Percentiles rank a stretch among this genome's conserved stretches.
Conservation (phyloP, 2,888 invertebrate genomes). For the Erynnis tages region DNA sequence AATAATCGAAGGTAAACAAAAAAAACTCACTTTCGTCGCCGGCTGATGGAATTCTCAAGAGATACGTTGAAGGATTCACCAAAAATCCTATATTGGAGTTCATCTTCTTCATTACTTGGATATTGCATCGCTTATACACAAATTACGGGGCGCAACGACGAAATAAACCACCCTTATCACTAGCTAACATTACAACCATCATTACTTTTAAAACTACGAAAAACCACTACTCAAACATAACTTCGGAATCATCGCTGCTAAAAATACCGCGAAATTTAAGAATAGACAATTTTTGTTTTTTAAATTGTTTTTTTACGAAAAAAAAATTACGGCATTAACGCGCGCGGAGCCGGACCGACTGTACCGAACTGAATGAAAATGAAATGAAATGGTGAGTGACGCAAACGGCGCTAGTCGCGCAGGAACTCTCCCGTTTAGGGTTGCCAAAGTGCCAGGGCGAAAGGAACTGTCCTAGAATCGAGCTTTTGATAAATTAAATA, state of each 20-base stretch:
- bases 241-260: conserved; percentile 28
- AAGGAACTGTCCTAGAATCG: too few relatives aligned
- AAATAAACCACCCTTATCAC: conserved; percentile 69
- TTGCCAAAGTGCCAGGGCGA: too few relatives aligned
- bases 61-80: conserved; percentile 74
- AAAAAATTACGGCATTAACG: conserved; percentile 58
- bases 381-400: neutral
- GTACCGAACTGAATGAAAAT: conserved; percentile 35
- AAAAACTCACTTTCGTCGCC: conserved; percentile 66
- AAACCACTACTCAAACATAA: conserved; percentile 28
- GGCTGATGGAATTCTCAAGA: conserved; percentile 50
- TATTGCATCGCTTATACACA: conserved; percentile 77
- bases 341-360: conserved; percentile 68
- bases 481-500: too few relatives aligned
- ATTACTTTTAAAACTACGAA: conserved; percentile 40
- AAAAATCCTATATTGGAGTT: conserved; percentile 79
- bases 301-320: conserved; percentile 36
- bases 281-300: conserved; percentile 38
- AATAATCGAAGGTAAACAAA: conserved; percentile 14
- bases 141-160: conserved; percentile 51
- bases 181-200: conserved; percentile 67
- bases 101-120: conserved; percentile 76
- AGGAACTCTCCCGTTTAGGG: too few relatives aligned
- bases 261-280: conserved; percentile 32
- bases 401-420: neutral